Evolutionary conservation across 2,797 vertebrate species (phyloP), one percentile per base, ranked within the genome.

Genomic region (Sphaeramia orbicularis): DNA sequence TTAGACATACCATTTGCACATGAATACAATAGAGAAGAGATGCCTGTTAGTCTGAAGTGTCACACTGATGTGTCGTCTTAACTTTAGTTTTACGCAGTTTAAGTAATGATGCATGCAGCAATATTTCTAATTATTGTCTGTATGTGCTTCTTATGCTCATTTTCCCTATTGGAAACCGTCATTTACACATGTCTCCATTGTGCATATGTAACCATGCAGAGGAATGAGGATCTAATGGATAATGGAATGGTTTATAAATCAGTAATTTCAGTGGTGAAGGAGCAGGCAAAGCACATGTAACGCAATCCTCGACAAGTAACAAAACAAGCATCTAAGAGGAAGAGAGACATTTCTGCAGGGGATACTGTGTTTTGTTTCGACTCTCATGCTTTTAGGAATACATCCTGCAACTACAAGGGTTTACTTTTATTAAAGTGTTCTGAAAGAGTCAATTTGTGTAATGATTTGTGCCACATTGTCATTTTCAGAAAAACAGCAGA

Each of bases 201-300:
- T 1, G 3, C 41, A 38, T 61, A 54, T 47, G 54, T 19, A 42
- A 73, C 62, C 60, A 74, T 55, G 47, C 37, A 13, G 49, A 57
- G 63, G 54, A 55, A 54, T 35, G 55, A 72, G 50, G 48, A 65
- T 71, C 63, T 66, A 62, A 74, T 65, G 57, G 71, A 65, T 77
- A 75, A 89, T 66, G 78, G 24, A 83, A 77, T 50, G 14, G 18
- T 64, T 76, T 62, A 68, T 71, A 41, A 78, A 80, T 82, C 61
- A 76, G 67, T 77, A 16, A 74, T 72, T 78, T 19, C 55, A 45
- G 45, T 30, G 4, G 38, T 3, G 15, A 63, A 50, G 59, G 40
- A 68, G 55, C 61, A 45, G 54, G 64, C 21, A 7, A 2, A 48
- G 53, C 62, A 43, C 36, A 51, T 41, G 54, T 30, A 62, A 50